Base-by-base conservation (phyloP, 1,140 invertebrate genomes). In the Acromyrmex charruanus region DNA sequence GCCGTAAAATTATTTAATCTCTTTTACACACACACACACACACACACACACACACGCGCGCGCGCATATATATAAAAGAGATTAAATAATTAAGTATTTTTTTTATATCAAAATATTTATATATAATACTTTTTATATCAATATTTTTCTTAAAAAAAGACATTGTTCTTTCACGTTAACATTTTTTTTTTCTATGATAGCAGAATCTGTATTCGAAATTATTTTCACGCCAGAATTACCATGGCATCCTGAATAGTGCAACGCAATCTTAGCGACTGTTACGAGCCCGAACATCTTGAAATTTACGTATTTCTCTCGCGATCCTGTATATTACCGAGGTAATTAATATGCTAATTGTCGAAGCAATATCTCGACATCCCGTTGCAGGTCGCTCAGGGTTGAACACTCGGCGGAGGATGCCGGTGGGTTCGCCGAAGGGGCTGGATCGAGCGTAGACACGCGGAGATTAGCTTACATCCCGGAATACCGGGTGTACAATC, bases 401-500 rank as follows among this genome's bases (percentile, higher is more conserved):
- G 89, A 91, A 51, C 87, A 88, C 77, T 89, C 93, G 5, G 92
- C 72, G 86, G 93, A 95, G 59, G 88, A 88, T 58, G 77, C 85
- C 69, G 89, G 51, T 81, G 39, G 92, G 87, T 31, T 92, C 88
- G 87, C 71, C 35, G 88, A 91, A 31, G 80, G 88, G 39, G 81
- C 89, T 49, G 86, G 84, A 55, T 53, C 85, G 25, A 84, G 81
- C 65, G 35, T 85, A 39, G 90, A 93, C 65, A 58, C 86, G n/a
- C 90, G 90, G 44, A 80, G 91, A 87, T 89, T 94, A 63, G 91
- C 92, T 44, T 94, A 94, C 72, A 96, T 97, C 49, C 95, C 96
- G 39, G 96, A 97, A 87, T 98, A 97, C 91, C 96, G 96, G 25
- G 95, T 97, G 6, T 98, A 97, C 92, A 97, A 98, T 93, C 95